Base-by-base conservation (phyloP, 2,888 invertebrate species). In the Byasa hedistus region DNA sequence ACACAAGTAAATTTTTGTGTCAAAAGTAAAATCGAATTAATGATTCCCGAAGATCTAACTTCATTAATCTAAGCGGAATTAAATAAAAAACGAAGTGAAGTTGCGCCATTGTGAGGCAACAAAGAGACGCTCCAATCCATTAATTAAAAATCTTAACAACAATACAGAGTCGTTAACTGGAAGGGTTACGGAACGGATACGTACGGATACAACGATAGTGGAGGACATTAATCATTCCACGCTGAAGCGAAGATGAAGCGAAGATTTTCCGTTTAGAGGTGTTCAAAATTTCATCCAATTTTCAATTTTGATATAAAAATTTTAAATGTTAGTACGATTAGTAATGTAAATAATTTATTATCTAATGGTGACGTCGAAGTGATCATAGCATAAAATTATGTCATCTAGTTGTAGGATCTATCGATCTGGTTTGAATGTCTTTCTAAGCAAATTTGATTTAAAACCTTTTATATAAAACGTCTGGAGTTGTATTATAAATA, bases 61-160 rank as follows among this genome's bases (percentile, higher is more conserved):
- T 22, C 59, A 59, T 63, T 67, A 67, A 67, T 65, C 65, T 65
- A 63, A 24, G 56, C 59, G 51, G 56, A 67, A 62, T 32, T 61
- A 61, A 72, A 69, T 69, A n/a, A 72, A 72, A 70, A 70, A 74
- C 71, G 68, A 68, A 71, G 68, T 68, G 70, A 72, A 72, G 70
- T 71, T 52, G 66, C 54, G 57, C 72, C 71, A 70, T 75, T 76
- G 75, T 78, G 66, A 64, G 66, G 32, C 58, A 70, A 75, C 75
- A 76, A 75, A 73, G 74, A 68, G 67, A 69, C 39, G 62, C 68
- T 72, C 69, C 78, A 77, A 77, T 78, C 69, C 78, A 78, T 78
- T 78, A 77, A 78, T 78, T 76, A 74, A 70, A 75, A 76, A 77
- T 75, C 77, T 76, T 75, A 73, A 70, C 72, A 74, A 77, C 77